Conservation (phyloP, 2,888 invertebrate genomes). For the Anaspis maculata region DNA sequence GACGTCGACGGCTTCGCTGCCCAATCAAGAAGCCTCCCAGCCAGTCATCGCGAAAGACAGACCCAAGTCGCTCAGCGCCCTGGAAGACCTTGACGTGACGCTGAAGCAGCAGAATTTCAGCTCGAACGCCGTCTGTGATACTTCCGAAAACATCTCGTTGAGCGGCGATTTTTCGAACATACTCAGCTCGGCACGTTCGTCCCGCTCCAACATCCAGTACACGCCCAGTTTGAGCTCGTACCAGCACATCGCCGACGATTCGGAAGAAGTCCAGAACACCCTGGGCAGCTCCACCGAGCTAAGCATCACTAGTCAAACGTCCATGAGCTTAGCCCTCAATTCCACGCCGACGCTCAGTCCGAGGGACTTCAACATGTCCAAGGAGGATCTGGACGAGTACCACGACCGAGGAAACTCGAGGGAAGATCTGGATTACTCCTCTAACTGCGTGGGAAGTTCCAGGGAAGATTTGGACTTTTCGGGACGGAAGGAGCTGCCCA, state of each 20-base stretch:
- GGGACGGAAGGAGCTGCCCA: too few relatives aligned
- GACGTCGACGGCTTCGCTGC: slow-evolving; percentile 48
- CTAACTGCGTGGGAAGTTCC: too few relatives aligned
- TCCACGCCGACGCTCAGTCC: slow-evolving; percentile 38
- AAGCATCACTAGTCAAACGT: slow-evolving; percentile 22
- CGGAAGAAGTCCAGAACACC: slow-evolving; percentile 27
- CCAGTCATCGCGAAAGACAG: slow-evolving; percentile 28
- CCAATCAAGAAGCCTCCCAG: slow-evolving; percentile 51
- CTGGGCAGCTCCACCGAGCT: slow-evolving; percentile 24
- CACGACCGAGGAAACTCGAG: too few relatives aligned
- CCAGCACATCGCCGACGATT: slow-evolving; percentile 30
- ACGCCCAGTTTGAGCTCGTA: slow-evolving; percentile 28
- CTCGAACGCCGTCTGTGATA: slow-evolving; percentile 30
- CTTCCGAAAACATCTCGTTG: slow-evolving; percentile 27
- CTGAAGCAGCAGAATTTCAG: slow-evolving; percentile 21
- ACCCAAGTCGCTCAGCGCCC: slow-evolving; percentile 38
- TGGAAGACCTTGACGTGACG: slow-evolving; percentile 29
- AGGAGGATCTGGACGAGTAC: slow-evolving; percentile 17
- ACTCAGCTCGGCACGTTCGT: slow-evolving; percentile 26
- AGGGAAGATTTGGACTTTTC: too few relatives aligned
- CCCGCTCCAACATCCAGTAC: slow-evolving; percentile 30
- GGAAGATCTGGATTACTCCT: too few relatives aligned
- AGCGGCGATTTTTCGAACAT: slow-evolving; percentile 25
- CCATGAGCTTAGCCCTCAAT: slow-evolving; percentile 30
- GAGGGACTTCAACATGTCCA: slow-evolving; percentile 23